Evolutionary conservation across 2,797 vertebrate genomes (phyloP).

Genomic region (Enoplosus armatus): DNA sequence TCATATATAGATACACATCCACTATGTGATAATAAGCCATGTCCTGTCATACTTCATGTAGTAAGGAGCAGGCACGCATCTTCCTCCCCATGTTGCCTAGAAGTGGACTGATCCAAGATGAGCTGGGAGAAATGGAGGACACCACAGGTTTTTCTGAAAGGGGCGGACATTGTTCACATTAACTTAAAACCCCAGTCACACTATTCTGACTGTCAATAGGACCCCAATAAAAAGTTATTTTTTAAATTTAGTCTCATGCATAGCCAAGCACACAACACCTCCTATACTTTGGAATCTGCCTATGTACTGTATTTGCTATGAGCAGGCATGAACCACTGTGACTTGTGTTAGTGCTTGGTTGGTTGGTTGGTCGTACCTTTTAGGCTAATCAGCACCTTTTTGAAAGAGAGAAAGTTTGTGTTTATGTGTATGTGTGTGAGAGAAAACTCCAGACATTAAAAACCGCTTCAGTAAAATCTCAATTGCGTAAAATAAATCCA

Average conservation of each 20-base stretch:
- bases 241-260: conserved; percentile 83
- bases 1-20: conserved; percentile 82
- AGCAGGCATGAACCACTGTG: conserved; percentile 61
- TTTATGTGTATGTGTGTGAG: conserved; percentile 29
- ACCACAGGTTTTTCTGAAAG: conserved; percentile 61
- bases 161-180: conserved; percentile 67
- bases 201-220: conserved; percentile 38
- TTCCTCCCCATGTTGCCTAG: conserved; percentile 24
- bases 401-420: conserved; percentile 37
- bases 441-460: conserved; percentile 61
- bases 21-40: conserved; percentile 76
- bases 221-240: conserved; percentile 72
- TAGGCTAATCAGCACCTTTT: conserved; percentile 74
- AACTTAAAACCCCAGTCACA: conserved; percentile 69
- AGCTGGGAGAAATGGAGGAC: conserved; percentile 55
- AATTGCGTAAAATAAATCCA: conserved; percentile 64
- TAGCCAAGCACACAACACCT: conserved; percentile 81
- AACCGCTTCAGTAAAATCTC: conserved; percentile 66
- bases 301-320: conserved; percentile 67
- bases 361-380: conserved; percentile 74
- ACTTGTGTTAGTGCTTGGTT: conserved; percentile 54
- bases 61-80: conserved; percentile 56
- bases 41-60: conserved; percentile 73
- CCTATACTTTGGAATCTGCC: conserved; percentile 64
- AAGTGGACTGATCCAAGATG: conserved; percentile 47